These are phyloP conservation scores for Heloderma charlesbogerti DNA, from an alignment of 2,113 vertebrate genomes.

Conservation along the genomic window DNA sequence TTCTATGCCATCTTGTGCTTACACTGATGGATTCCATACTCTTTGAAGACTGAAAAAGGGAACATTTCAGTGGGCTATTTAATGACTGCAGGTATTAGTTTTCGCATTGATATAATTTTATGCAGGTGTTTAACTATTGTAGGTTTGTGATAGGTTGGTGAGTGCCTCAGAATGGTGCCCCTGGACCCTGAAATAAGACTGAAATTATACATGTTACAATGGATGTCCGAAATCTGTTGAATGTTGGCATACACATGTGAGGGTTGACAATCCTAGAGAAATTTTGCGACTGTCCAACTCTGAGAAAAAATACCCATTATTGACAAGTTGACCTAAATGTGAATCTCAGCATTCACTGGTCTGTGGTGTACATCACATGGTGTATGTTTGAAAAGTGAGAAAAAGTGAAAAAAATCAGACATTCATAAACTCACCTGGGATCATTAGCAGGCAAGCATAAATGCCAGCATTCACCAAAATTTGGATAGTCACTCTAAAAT, in stretches of 20 bases:
- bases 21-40: background rate
- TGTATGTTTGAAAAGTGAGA: background rate
- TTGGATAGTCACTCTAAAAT: background rate
- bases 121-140: background rate
- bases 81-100: background rate
- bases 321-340: background rate
- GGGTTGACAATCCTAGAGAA: background rate
- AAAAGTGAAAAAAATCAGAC: no score
- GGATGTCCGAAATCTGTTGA: background rate
- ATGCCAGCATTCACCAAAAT: background rate
- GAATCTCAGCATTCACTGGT: background rate
- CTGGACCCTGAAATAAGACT: background rate
- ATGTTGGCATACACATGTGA: background rate
- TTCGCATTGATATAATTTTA: background rate
- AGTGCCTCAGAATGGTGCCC: background rate
- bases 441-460: background rate
- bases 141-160: background rate
- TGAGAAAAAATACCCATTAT: background rate
- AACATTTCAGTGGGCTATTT: background rate
- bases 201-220: background rate
- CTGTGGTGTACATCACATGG: no score
- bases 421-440: background rate
- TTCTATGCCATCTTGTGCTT: background rate
- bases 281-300: background rate
- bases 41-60: background rate